Base-by-base conservation (phyloP, 2,888 invertebrate species). In the Neuroscelio doddi region DNA sequence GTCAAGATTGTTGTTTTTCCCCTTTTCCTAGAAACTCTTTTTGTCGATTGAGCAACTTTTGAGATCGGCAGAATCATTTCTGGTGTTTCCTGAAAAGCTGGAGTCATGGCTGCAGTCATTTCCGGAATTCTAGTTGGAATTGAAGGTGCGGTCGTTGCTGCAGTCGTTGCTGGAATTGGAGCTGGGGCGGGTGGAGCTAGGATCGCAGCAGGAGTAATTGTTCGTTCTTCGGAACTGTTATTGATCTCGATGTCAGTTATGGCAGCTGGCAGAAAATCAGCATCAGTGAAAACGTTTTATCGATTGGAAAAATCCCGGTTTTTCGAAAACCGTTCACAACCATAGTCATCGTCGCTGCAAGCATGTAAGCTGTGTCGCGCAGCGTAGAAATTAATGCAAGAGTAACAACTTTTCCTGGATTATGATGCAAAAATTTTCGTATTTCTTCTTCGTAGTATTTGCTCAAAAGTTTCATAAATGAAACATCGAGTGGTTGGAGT, bases 381-480 rank as follows among this genome's bases (percentile, higher is more conserved):
- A 76, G 17, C 47, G 68, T 63, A 30, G 73, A 69, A 29, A 79
- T 59, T 67, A 75, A 57, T 5, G 53, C 47, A 5, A 50, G 27
- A n/a, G 75, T 72, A 14, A 80, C 68, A 12, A 72, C 72, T 29
- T 63, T 59, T 29, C 75, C 76, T 16, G 75, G 70, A 63, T 80
- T 69, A 14, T 45, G 42, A 9, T 65, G 56, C 14, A 74, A 47
- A 72, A 74, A 79, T 26, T 65, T 55, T 46, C 57, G 66, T 7
- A 73, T 51, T 44, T 62, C 70, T 34, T 69, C 42, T 12, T 69
- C 66, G 62, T 75, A 78, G 42, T 62, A 63, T 42, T 24, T 42
- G n/a, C 42, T 42, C 12, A 42, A 12, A 10, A 24, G 42, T 36
- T 36, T 36, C 36, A 36, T 36, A 16, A 36, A 36, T 5, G 15